These are phyloP conservation scores for Cephalophus harveyi DNA, from an alignment of 2,113 vertebrate species.

Conservation along the genomic window DNA sequence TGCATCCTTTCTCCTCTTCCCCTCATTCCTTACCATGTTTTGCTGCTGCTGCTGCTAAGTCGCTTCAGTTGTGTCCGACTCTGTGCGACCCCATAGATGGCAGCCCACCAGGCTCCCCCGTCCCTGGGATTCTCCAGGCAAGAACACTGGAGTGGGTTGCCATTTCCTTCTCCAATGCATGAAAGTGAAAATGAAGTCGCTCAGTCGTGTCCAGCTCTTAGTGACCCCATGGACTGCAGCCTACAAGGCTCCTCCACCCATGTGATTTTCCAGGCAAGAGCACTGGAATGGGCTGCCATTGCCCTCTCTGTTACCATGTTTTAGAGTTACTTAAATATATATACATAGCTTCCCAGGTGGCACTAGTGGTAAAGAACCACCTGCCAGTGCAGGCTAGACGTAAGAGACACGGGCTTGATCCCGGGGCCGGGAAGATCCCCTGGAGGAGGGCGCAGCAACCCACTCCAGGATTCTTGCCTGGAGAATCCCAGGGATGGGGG, in stretches of 20 bases:
- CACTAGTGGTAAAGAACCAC: neutral
- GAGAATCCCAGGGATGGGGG: neutral
- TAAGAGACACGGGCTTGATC: neutral
- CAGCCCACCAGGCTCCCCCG: too few species aligned
- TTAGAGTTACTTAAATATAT: neutral
- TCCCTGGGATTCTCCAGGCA: too few species aligned
- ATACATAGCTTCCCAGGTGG: neutral
- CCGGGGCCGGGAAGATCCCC: neutral
- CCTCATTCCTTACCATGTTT: neutral
- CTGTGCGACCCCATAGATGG: too few species aligned
- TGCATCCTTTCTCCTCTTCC: neutral
- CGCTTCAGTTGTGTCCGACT: too few species aligned
- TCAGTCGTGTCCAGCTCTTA: too few species aligned
- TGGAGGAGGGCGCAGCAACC: accelerated
- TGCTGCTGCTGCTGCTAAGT: too few species aligned
- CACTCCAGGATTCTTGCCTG: neutral
- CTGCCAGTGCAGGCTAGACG: neutral
- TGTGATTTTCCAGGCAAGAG: too few species aligned
- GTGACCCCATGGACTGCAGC: too few species aligned
- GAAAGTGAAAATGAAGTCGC: too few species aligned
- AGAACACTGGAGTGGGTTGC: too few species aligned
- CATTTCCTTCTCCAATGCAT: too few species aligned
- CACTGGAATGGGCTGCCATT: accelerated
- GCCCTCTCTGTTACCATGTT: neutral
- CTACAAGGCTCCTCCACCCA: too few species aligned